phyloP scores from a whole-genome alignment of 2,888 invertebrate genomes.

The Spisula subtruncata region DNA sequence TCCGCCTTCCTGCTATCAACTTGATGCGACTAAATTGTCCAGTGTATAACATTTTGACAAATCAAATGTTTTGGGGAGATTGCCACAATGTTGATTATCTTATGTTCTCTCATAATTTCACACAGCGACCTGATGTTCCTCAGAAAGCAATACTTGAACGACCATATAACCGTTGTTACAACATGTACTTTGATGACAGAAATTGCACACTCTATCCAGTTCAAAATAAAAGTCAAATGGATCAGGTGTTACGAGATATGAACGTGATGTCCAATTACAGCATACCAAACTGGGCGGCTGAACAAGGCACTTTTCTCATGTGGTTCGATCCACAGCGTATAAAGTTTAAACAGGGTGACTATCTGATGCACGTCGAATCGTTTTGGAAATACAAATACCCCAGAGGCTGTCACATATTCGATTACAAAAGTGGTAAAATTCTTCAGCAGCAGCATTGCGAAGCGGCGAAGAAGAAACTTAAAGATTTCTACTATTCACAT shows the following conservation, averaged over 20 bases:
- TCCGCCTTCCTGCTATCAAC: not conserved
- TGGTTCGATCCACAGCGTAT: not conserved
- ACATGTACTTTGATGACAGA: not conserved
- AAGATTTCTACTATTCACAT: too few species aligned
- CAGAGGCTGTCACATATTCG: slow-evolving; percentile 30
- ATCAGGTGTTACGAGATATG: too few species aligned
- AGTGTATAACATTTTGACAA: not conserved
- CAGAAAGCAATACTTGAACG: too few species aligned
- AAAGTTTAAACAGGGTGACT: slow-evolving; percentile 13
- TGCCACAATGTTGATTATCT: not conserved
- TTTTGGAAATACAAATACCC: slow-evolving; percentile 6
- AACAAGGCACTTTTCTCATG: not conserved
- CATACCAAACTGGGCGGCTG: not conserved
- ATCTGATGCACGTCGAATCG: slow-evolving; percentile 21
- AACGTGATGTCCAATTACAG: too few species aligned
- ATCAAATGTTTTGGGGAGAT: not conserved
- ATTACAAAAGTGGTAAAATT: not conserved
- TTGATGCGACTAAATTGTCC: not conserved
- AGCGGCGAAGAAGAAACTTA: not conserved
- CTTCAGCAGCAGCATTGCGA: slow-evolving; percentile 35
- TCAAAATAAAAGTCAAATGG: too few species aligned
- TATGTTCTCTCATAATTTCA: too few species aligned
- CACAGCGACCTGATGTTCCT: too few species aligned
- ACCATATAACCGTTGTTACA: not conserved
- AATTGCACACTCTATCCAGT: too few species aligned